A percentile compares a stretch with the other conserved stretches of the same genome.
These are phyloP conservation scores for Procapra przewalskii DNA, from an alignment of 2,113 vertebrate genomes.

Conservation along the genomic window DNA sequence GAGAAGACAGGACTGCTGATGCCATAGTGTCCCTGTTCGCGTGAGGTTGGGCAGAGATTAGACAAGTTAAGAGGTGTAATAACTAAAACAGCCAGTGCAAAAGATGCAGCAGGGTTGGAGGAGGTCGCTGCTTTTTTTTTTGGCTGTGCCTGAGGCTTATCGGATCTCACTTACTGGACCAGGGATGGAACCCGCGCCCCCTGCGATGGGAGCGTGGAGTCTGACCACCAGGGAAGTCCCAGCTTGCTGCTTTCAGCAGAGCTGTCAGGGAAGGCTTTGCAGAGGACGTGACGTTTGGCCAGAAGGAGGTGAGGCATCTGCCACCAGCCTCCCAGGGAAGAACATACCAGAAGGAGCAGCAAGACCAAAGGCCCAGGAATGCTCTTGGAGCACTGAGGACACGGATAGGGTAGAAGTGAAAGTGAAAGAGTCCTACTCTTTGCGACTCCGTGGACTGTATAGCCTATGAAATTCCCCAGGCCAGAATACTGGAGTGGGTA, in stretches of 20 bases:
- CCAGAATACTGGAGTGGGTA: background rate
- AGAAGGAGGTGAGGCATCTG: background rate
- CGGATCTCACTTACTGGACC: accelerated
- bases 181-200: background rate
- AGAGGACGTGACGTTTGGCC: background rate
- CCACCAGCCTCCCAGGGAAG: accelerated
- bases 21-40: background rate
- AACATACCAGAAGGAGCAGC: background rate
- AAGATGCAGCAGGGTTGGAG: background rate
- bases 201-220: background rate
- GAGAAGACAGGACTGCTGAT: background rate
- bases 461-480: background rate
- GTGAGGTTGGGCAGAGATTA: background rate
- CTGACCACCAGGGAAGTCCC: background rate
- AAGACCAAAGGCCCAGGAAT: background rate
- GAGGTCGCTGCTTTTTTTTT: background rate
- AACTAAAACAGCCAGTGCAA: accelerated
- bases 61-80: background rate
- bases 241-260: background rate
- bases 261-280: background rate
- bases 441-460: accelerated
- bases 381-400: background rate
- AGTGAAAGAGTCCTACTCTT: background rate
- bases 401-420: background rate
- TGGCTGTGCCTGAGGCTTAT: background rate